Percentiles rank a stretch among this genome's conserved stretches.
Conservation (phyloP, 2,113 vertebrate genomes). For the Osmerus mordax region DNA sequence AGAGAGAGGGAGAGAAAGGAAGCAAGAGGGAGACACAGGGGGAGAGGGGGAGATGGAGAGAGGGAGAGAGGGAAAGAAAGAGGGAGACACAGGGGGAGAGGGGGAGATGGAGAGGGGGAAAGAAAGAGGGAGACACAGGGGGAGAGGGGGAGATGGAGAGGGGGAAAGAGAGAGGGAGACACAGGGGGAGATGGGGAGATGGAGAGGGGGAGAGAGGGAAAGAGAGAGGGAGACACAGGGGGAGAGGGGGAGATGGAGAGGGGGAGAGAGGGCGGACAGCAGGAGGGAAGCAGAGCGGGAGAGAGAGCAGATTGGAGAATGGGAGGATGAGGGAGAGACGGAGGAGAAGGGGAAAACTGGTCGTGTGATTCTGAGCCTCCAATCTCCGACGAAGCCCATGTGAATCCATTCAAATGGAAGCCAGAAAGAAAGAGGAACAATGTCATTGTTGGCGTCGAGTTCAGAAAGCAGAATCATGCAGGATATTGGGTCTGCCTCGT, state of each 20-base stretch:
- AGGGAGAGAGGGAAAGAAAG: conserved; percentile 6
- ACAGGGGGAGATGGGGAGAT: conserved; percentile 24
- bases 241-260: not conserved
- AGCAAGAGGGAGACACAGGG: not conserved
- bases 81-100: too few relatives aligned
- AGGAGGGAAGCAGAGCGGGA: not conserved
- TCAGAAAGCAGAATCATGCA: too few relatives aligned
- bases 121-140: not conserved
- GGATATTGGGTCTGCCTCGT: too few relatives aligned
- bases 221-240: not conserved
- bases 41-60: not conserved
- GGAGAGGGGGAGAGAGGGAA: conserved; percentile 1
- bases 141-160: not conserved
- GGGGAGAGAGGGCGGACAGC: not conserved
- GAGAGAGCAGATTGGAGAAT: not conserved
- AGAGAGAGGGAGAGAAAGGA: too few relatives aligned
- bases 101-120: not conserved
- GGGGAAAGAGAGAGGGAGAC: not conserved
- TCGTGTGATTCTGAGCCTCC: too few relatives aligned
- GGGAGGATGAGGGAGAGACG: not conserved
- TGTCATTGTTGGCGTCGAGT: too few relatives aligned
- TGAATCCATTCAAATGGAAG: not conserved
- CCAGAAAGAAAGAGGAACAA: not conserved
- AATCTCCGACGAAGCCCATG: too few relatives aligned
- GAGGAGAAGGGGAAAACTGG: too few relatives aligned